These are phyloP conservation scores for Dufourea novaeangliae DNA, from an alignment of 1,140 invertebrate species.

Conservation along the genomic window DNA sequence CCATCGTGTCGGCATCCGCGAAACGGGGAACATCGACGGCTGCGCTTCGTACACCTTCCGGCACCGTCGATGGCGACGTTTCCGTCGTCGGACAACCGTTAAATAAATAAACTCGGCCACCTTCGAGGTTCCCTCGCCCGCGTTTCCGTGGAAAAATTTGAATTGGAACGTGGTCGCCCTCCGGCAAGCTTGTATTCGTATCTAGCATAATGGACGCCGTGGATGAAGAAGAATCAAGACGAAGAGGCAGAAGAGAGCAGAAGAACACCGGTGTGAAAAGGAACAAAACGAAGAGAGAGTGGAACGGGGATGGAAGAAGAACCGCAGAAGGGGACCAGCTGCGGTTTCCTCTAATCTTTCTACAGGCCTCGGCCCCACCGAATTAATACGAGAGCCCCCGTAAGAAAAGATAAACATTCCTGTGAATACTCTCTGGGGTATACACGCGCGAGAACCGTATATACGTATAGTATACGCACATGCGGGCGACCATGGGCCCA, in stretches of 20 bases:
- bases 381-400: constrained; percentile 71
- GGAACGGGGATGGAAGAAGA: background rate
- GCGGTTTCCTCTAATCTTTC: constrained; percentile 70
- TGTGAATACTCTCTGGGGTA: constrained; percentile 35
- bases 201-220: constrained; percentile 30
- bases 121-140: too few species aligned
- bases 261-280: background rate
- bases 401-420: constrained; percentile 70
- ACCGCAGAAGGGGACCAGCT: constrained; percentile 61
- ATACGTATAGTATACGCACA: constrained; percentile 28
- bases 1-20: constrained; percentile 29
- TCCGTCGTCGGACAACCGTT: constrained; percentile 23
- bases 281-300: background rate
- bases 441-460: constrained; percentile 3
- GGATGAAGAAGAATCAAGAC: background rate
- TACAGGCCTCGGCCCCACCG: constrained; percentile 60
- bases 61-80: constrained; percentile 23
- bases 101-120: constrained; percentile 44
- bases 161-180: constrained; percentile 18
- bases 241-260: too few species aligned
- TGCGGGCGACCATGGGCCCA: constrained; percentile 40
- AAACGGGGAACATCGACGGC: constrained; percentile 32
- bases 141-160: background rate
- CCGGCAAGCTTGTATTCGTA: constrained; percentile 11
- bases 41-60: constrained; percentile 23